These are phyloP conservation scores for Pyrgus malvae DNA, from an alignment of 2,888 invertebrate genomes.

Conservation along the genomic window DNA sequence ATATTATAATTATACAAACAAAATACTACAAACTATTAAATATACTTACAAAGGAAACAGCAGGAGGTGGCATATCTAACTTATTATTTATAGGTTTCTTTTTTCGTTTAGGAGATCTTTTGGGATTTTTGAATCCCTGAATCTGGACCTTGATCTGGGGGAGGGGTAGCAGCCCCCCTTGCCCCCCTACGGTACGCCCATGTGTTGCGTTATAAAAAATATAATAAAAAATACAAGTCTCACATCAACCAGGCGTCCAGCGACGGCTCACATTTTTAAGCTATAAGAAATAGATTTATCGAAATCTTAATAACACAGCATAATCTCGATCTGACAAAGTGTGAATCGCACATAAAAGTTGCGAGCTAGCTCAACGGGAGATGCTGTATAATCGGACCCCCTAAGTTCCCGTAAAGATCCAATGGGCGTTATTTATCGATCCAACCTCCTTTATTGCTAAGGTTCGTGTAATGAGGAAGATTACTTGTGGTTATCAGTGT, in stretches of 20 bases:
- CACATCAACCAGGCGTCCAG: background rate
- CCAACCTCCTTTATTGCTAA: constrained; percentile 17
- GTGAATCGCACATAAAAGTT: constrained; percentile 17
- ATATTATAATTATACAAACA: too few relatives aligned
- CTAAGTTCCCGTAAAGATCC: constrained; percentile 2
- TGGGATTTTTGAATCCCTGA: too few relatives aligned
- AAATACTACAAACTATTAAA: too few relatives aligned
- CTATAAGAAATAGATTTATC: background rate
- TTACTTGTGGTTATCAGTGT: background rate
- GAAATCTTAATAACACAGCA: background rate
- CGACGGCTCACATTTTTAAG: background rate
- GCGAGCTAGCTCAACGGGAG: constrained; percentile 17
- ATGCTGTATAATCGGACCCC: constrained; percentile 20
- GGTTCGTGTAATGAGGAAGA: constrained; percentile 22
- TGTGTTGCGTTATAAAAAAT: too few relatives aligned
- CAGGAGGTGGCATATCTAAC: too few relatives aligned
- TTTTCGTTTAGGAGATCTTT: too few relatives aligned
- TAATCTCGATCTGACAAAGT: background rate
- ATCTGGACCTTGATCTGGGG: too few relatives aligned
- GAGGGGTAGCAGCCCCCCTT: too few relatives aligned
- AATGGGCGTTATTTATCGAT: constrained; percentile 17
- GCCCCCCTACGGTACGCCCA: too few relatives aligned
- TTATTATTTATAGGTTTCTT: too few relatives aligned
- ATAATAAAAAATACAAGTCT: too few relatives aligned
- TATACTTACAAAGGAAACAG: too few relatives aligned